Conservation (phyloP, 1,140 invertebrate genomes). For the Drosophila eugracilis region DNA sequence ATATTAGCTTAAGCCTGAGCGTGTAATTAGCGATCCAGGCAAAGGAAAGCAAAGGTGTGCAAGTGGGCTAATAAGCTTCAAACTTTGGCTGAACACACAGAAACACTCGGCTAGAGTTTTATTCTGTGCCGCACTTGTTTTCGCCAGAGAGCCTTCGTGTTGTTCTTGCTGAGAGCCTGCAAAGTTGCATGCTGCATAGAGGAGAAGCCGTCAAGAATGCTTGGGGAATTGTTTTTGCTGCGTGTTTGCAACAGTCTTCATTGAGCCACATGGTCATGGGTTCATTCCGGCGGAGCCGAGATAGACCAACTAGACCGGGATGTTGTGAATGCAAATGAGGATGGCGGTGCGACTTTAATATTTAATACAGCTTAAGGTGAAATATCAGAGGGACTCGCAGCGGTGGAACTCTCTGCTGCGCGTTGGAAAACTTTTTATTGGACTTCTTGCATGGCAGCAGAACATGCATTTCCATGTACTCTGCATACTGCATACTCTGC, state of each 20-base stretch:
- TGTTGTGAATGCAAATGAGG: background rate
- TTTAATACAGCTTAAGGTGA: constrained; percentile 3
- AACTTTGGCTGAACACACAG: constrained; percentile 18
- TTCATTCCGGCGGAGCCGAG: background rate
- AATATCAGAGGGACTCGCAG: background rate
- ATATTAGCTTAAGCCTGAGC: constrained; percentile 29
- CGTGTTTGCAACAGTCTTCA: constrained; percentile 21
- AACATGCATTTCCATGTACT: constrained; percentile 45
- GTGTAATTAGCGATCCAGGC: constrained; percentile 28
- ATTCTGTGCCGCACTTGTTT: constrained; percentile 27
- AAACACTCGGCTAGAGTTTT: constrained; percentile 24
- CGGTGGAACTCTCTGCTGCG: constrained; percentile 15
- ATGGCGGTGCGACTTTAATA: constrained; percentile 1
- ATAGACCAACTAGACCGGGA: background rate
- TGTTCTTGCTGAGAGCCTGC: constrained; percentile 39
- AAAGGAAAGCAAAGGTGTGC: background rate
- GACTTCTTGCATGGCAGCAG: constrained; percentile 57
- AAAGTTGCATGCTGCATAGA: constrained; percentile 32
- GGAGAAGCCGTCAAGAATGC: constrained; percentile 12
- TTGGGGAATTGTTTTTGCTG: constrained; percentile 15
- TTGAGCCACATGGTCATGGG: constrained; percentile 4
- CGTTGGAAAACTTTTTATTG: constrained; percentile 65
- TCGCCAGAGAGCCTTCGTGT: constrained; percentile 32
- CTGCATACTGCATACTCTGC: constrained; percentile 20
- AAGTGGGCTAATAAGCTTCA: constrained; percentile 10